Conservation (phyloP, 2,113 vertebrate genomes). For the Neoarius graeffei region DNA sequence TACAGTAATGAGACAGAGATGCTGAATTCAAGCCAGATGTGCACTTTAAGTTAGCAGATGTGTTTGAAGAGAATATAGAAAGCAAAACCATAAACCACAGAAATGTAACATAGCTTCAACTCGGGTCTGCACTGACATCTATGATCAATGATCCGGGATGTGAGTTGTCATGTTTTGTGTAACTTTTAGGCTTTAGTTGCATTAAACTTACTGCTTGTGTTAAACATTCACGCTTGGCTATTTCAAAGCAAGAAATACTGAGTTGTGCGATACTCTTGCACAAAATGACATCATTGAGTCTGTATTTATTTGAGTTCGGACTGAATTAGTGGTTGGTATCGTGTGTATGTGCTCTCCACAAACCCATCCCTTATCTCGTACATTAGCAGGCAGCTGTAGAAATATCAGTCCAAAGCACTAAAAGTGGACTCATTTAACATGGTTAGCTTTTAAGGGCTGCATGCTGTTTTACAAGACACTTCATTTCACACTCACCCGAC, state of each 20-base stretch:
- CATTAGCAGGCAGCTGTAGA: background rate
- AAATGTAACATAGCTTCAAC: slow-evolving; percentile 1
- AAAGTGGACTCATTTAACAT: slow-evolving; percentile 16
- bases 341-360: background rate
- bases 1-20: slow-evolving; percentile 26
- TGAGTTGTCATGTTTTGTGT: slow-evolving; percentile 14
- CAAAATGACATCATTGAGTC: too few relatives aligned
- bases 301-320: background rate
- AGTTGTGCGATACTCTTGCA: background rate
- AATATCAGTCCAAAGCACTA: background rate
- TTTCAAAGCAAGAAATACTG: background rate
- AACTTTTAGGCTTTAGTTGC: background rate
- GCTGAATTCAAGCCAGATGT: slow-evolving; percentile 37
- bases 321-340: background rate
- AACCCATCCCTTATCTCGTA: background rate
- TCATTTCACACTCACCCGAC: background rate
- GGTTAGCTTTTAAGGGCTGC: slow-evolving; percentile 2
- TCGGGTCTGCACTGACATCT: background rate
- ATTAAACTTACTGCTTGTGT: background rate
- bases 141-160: slow-evolving; percentile 3
- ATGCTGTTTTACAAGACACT: slow-evolving; percentile 30
- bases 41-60: background rate
- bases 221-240: background rate
- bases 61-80: background rate
- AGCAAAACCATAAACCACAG: slow-evolving; percentile 1